Base-by-base conservation (phyloP, 2,888 invertebrate genomes). In the Volucella bombylans region DNA sequence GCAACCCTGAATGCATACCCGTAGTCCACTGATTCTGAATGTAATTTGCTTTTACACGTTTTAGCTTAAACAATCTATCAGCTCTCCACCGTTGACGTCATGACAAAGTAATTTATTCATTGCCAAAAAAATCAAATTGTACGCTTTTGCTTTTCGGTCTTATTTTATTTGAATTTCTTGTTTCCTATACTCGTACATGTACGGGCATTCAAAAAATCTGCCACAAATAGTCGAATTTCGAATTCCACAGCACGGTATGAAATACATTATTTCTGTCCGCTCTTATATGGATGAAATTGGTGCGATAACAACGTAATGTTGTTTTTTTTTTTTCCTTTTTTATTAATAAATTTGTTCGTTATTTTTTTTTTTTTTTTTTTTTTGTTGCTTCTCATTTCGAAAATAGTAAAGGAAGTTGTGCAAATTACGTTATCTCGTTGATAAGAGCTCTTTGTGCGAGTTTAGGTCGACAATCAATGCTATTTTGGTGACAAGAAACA, bases 21-120 rank as follows among this genome's bases (percentile, higher is more conserved):
- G 69, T 78, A 31, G 31, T 31, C 31, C 31, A 31, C 31, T 31
- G 31, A 31, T 31, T 31, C 31, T 31, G 6, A 31, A 31, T 31
- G 78, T 78, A 78, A 79, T 79, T 72, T 65, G 71, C 71, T 45
- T 72, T 79, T 79, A 79, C 78, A 79, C 78, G 78, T 78, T 31
- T 31, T 78, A 59, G 59, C 78, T 18, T 71, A 59, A 71, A 59
- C 71, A 71, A 38, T 49, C 59, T 72, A 52, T 71, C 65, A 59
- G 65, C 45, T 31, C 64, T 72, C 52, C 41, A 54, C 38, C 45
- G 78, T 72, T 79, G 78, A 79, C 78, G 78, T 79, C 78, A 79
- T 65, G 52, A 65, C n/a, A 23, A 59, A 79, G 52, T 79, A 72
- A 79, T 79, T 72, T 79, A 72, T 79, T 72, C 78, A 71, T 31